phyloP scores from a whole-genome alignment of 2,888 invertebrate species.

The Lithophane semibrunnea region DNA sequence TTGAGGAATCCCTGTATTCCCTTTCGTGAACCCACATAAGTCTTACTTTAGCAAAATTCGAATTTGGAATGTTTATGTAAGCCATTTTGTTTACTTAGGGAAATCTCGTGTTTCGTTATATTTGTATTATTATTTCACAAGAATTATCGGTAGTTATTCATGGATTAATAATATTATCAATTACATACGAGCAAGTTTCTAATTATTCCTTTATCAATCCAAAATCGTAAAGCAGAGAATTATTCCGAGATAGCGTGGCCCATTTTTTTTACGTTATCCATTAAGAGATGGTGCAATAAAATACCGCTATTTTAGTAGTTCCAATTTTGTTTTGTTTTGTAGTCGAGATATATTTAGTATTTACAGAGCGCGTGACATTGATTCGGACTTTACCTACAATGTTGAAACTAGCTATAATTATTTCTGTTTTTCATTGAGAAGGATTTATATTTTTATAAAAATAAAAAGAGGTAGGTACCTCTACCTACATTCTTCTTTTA shows the following conservation, averaged over 20 bases:
- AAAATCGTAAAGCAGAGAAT: neutral
- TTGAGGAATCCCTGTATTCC: neutral
- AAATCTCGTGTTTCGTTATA: neutral
- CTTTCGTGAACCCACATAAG: neutral
- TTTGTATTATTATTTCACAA: neutral
- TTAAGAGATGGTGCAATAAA: neutral
- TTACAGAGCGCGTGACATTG: conserved; percentile 32
- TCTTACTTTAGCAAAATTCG: neutral
- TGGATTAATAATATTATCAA: neutral
- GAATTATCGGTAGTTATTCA: neutral
- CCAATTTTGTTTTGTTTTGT: conserved; percentile 14
- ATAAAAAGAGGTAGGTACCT: neutral
- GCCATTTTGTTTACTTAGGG: neutral
- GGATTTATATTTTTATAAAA: conserved; percentile 6
- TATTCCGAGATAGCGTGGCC: neutral
- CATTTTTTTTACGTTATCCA: neutral
- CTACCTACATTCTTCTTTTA: neutral
- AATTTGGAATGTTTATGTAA: neutral
- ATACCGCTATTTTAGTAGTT: conserved; percentile 21
- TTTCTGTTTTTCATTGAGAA: conserved; percentile 32
- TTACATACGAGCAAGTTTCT: too few relatives aligned
- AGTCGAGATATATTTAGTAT: conserved; percentile 16
- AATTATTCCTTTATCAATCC: too few relatives aligned
- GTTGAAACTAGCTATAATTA: conserved; percentile 10
- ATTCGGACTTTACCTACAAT: conserved; percentile 6